Conservation (phyloP, 2,113 vertebrate species). For the Bolborhynchus lineola region DNA sequence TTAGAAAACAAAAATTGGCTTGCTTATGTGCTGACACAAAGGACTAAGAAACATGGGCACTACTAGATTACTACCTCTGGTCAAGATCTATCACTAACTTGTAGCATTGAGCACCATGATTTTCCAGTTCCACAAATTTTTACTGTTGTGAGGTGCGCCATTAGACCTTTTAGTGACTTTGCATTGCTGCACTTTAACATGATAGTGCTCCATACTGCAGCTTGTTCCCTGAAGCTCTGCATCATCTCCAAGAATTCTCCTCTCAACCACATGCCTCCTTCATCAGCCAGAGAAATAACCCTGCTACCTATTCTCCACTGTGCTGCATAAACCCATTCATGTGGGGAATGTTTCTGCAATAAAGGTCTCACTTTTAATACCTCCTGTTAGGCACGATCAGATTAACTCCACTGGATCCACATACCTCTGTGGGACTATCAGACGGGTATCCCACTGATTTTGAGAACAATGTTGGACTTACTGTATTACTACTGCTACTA, state of each 20-base stretch:
- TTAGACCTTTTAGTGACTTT: background rate
- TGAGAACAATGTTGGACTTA: background rate
- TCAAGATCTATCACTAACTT: background rate
- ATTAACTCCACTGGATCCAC: background rate
- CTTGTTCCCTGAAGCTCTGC: background rate
- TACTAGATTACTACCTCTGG: background rate
- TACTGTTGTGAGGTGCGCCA: background rate
- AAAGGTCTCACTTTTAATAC: background rate
- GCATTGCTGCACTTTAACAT: background rate
- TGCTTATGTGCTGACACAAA: background rate
- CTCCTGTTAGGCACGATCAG: background rate
- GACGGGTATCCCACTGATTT: background rate
- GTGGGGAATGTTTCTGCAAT: background rate
- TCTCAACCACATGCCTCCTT: background rate
- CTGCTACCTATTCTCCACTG: background rate
- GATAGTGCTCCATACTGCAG: background rate
- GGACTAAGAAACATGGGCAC: background rate
- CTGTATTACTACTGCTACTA: background rate
- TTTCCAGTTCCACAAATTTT: background rate
- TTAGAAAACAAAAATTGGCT: background rate
- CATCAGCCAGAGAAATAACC: background rate
- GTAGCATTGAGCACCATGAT: background rate
- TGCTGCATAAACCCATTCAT: background rate
- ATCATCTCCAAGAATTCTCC: background rate
- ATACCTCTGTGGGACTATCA: background rate